Evolutionary conservation across 2,888 invertebrate genomes (phyloP).

Genomic region (Apoda limacodes): DNA sequence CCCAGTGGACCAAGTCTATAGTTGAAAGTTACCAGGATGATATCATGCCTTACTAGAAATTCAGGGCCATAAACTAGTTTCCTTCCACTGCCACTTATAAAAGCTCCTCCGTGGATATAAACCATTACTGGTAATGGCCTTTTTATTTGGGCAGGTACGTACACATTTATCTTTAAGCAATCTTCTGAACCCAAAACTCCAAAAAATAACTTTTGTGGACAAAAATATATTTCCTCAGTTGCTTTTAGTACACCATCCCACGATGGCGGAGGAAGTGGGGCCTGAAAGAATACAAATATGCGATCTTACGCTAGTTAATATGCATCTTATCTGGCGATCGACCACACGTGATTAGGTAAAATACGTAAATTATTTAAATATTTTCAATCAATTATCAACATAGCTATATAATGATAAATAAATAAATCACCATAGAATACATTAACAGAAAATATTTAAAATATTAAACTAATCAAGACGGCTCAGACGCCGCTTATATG

Average conservation of each 20-base stretch:
- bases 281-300: slow-evolving; percentile 35
- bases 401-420: too few relatives aligned
- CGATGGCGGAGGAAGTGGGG: slow-evolving; percentile 45
- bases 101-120: slow-evolving; percentile 55
- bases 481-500: too few relatives aligned
- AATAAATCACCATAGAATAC: too few relatives aligned
- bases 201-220: slow-evolving; percentile 34
- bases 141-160: slow-evolving; percentile 33
- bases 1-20: slow-evolving; percentile 53
- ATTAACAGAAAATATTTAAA: too few relatives aligned
- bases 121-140: slow-evolving; percentile 51
- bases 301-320: too few relatives aligned
- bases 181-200: slow-evolving; percentile 45
- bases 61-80: slow-evolving; percentile 47
- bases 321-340: too few relatives aligned
- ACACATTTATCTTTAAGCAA: slow-evolving; percentile 50
- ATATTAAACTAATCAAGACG: too few relatives aligned
- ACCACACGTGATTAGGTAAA: too few relatives aligned
- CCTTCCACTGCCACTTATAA: slow-evolving; percentile 46
- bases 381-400: too few relatives aligned
- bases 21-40: slow-evolving; percentile 53
- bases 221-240: slow-evolving; percentile 37
- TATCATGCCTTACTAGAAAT: slow-evolving; percentile 43
- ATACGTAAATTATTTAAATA: too few relatives aligned
- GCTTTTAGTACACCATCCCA: slow-evolving; percentile 53